A percentile compares a stretch with the other conserved stretches of the same genome.
phyloP scores from a whole-genome alignment of 2,797 vertebrate genomes.

The Cercopithecus diana region DNA sequence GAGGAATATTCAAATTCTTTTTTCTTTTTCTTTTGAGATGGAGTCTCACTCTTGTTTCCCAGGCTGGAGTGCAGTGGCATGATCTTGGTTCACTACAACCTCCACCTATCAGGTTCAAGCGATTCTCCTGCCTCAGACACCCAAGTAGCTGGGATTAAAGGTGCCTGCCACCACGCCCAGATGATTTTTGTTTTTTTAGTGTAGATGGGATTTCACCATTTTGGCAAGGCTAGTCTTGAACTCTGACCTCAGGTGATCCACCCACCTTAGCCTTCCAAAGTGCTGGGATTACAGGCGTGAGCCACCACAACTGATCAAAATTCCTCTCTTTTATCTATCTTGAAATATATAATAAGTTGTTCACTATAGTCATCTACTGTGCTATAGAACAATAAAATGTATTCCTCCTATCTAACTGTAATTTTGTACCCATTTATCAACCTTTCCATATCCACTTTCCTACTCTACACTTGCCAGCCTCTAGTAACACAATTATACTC shows the following conservation, averaged over 20 bases:
- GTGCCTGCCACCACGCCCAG: background rate
- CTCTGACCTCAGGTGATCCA: background rate
- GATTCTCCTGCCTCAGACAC: background rate
- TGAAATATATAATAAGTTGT: background rate
- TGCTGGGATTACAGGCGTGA: background rate
- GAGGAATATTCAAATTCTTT: background rate
- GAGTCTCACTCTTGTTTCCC: background rate
- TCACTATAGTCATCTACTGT: background rate
- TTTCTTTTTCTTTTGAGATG: background rate
- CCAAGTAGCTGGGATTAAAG: background rate
- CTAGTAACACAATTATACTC: background rate
- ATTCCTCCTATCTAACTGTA: background rate
- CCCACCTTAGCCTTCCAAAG: background rate
- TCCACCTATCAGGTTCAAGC: background rate
- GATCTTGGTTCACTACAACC: background rate
- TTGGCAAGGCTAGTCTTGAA: background rate
- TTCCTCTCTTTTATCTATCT: background rate
- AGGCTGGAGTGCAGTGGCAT: background rate
- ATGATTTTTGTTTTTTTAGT: background rate
- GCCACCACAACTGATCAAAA: background rate
- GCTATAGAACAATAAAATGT: background rate
- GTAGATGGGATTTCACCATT: background rate
- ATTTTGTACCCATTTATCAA: background rate
- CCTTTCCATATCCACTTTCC: background rate
- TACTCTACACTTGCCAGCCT: background rate